Evolutionary conservation across 2,888 invertebrate species (phyloP), one percentile per base, ranked within the genome.

Genomic region (Barypeithes pellucidus): DNA sequence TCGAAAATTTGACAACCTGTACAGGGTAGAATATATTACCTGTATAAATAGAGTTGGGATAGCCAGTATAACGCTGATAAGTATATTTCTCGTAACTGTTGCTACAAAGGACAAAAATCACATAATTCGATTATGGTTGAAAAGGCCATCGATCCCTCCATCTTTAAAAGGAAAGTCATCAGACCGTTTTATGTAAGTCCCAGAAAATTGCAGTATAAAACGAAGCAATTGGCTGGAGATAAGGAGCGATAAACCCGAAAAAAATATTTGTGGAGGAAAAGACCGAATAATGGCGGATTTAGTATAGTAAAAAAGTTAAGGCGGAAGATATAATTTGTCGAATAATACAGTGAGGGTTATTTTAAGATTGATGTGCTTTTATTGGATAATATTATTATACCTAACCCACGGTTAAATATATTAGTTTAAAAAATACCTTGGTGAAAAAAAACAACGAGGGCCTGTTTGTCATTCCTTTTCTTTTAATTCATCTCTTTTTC

Each of bases 101-200:
- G n/a, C n/a, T n/a, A n/a, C n/a, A n/a, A n/a, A n/a, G n/a, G n/a
- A n/a, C n/a, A n/a, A n/a, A n/a, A n/a, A n/a, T n/a, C n/a, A n/a
- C n/a, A n/a, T 4, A 29, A 29, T 29, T 5, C 3, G 7, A 1
- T 29, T 29, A 29, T 7, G 29, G 7, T 5, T 5, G 9, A 29
- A 29, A 29, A 29, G 29, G 29, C 9, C 29, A 39, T 47, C 11
- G 47, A 47, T 47, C 16, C 11, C 9, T 47, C 4, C 20, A 20
- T 11, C 11, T 20, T 8, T 20, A 16, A 47, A 24, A 47, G 47
- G n/a, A 43, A 22, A 50, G 50, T 50, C 50, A 24, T 24, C 50
- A 24, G 22, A n/a, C 50, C 50, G 24, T 50, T 50, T 50, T 12
- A 50, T 50, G n/a, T 20, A 50, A 50, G 20, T 50, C 50, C 24